Evolutionary conservation across 2,888 invertebrate genomes (phyloP), one percentile per base, ranked within the genome.

Genomic region (Drosophila kanekoi): DNA sequence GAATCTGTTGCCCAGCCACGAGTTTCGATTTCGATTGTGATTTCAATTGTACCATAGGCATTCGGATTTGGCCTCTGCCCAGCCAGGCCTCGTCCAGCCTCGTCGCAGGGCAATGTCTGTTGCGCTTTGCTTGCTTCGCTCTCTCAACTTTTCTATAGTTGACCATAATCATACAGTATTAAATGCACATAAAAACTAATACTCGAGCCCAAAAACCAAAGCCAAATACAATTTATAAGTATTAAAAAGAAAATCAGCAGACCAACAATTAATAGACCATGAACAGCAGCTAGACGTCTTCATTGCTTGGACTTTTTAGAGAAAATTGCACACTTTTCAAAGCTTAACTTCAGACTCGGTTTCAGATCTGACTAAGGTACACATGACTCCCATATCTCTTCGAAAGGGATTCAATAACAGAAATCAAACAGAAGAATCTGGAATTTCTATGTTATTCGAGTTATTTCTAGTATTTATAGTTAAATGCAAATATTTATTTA

Each of bases 261-360:
- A 23, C 77, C 48, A 49, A 57, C 66, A 81, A 72, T 85, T 85
- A 89, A 85, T 85, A 85, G 85, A 85, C 85, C 85, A 85, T 87
- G 77, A 82, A 88, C 59, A 69, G 63, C 53, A 64, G 81, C 88
- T 70, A 85, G 87, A 84, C 79, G 65, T 44, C 59, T 61, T 53
- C 56, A 41, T 52, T 38, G 33, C 32, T 38, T 53, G 44, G 49
- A 51, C 44, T 60, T 47, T 28, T 43, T 43, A 63, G 62, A 57
- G 67, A 79, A 81, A 69, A 38, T 40, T 41, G 40, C 76, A 14
- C 40, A 16, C 41, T 32, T 53, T 45, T 38, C 37, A 28, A 51
- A 16, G 40, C 41, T 40, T 20, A 41, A 41, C 40, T 51, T 43
- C 59, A 60, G 35, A 38, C 35, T 35, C 41, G 51, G 40, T 16